Percentiles rank a stretch among this genome's conserved stretches.
These are phyloP conservation scores for Tetragnatha versicolor DNA, from an alignment of 1,140 invertebrate species.

Conservation along the genomic window DNA sequence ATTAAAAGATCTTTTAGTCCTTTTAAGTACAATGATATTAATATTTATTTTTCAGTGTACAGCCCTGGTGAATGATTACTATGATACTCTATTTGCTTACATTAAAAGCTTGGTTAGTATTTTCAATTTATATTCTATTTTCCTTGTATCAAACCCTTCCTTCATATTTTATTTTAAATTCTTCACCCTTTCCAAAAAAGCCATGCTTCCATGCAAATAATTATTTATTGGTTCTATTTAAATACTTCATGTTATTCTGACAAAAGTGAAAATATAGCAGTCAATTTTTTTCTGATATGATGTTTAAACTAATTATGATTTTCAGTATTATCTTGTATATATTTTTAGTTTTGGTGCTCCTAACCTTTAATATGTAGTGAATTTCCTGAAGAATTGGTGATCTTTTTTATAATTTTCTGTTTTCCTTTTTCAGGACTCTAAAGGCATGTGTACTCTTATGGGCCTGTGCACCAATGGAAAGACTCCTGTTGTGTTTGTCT, in stretches of 20 bases:
- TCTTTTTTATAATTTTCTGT: too few species aligned
- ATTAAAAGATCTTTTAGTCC: too few species aligned
- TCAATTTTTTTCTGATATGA: too few species aligned
- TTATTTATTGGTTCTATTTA: too few species aligned
- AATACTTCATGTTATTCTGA: too few species aligned
- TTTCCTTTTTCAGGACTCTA: conserved; percentile 13
- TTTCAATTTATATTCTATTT: not conserved
- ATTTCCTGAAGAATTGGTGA: too few species aligned
- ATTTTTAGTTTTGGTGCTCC: not conserved
- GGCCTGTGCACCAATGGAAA: conserved; percentile 14
- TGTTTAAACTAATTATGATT: too few species aligned
- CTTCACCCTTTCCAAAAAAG: not conserved
- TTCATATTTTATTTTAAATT: too few species aligned
- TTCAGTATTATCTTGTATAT: not conserved
- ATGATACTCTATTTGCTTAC: conserved; percentile 75
- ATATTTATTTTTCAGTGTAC: conserved; percentile 68
- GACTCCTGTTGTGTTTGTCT: conserved; percentile 7
- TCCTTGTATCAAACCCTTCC: not conserved
- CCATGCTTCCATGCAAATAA: too few species aligned
- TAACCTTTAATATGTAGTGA: not conserved
- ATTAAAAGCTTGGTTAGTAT: conserved; percentile 66
- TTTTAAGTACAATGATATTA: too few species aligned
- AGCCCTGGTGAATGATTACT: conserved; percentile 79
- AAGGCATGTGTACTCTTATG: conserved; percentile 48
- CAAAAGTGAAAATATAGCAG: too few species aligned